Percentiles rank a stretch among this genome's conserved stretches.
Evolutionary conservation across 2,113 vertebrate genomes (phyloP).

Genomic region (Ammodytes marinus): DNA sequence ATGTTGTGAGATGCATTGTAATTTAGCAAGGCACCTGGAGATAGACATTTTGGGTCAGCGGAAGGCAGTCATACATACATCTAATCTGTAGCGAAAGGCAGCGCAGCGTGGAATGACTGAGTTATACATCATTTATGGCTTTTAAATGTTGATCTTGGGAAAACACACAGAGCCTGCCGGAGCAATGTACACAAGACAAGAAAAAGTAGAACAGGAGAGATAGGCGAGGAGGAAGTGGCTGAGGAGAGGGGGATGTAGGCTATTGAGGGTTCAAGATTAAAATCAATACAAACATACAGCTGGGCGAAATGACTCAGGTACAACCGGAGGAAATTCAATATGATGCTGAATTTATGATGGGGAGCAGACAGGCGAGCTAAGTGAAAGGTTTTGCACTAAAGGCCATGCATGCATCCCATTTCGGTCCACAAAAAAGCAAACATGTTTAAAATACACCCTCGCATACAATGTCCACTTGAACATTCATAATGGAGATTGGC

Average conservation of each 20-base stretch:
- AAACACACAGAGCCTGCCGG: not conserved
- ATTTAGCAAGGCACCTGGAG: slow-evolving; percentile 33
- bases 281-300: slow-evolving; percentile 71
- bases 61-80: slow-evolving; percentile 61
- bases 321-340: slow-evolving; percentile 47
- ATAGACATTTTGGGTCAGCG: slow-evolving; percentile 52
- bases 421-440: not conserved
- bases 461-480: not conserved
- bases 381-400: not conserved
- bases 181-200: slow-evolving; percentile 40
- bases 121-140: slow-evolving; percentile 65
- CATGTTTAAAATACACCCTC: not conserved
- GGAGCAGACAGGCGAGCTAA: not conserved
- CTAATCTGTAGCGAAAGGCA: slow-evolving; percentile 48
- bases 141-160: slow-evolving; percentile 61
- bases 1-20: slow-evolving; percentile 34
- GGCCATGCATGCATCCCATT: not conserved
- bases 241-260: slow-evolving; percentile 11
- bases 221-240: slow-evolving; percentile 4
- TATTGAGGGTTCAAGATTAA: slow-evolving; percentile 55
- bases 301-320: slow-evolving; percentile 36
- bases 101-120: slow-evolving; percentile 57
- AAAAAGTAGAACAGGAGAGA: slow-evolving; percentile 10
- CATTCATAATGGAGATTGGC: not conserved
- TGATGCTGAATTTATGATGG: slow-evolving; percentile 39